A percentile compares a stretch with the other conserved stretches of the same genome.
Evolutionary conservation across 2,888 invertebrate species (phyloP).

Genomic region (Maniola hyperantus): DNA sequence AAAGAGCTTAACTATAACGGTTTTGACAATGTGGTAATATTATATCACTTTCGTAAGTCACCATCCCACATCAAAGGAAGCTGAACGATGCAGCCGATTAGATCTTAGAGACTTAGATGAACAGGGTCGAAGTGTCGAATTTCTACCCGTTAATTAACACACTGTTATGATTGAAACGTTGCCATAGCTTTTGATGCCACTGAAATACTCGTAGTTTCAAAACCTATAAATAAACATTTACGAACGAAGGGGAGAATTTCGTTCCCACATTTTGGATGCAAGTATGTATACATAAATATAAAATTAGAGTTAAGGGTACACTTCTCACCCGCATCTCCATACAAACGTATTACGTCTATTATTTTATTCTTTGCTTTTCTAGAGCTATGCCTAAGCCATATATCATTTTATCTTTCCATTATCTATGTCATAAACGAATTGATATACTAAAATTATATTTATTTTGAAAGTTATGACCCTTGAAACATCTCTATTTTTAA

Average conservation of each 20-base stretch:
- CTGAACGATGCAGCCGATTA: constrained; percentile 48
- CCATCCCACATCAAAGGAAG: constrained; percentile 57
- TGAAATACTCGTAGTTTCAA: constrained; percentile 33
- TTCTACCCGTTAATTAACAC: constrained; percentile 58
- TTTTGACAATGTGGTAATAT: constrained; percentile 43
- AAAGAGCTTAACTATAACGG: constrained; percentile 41
- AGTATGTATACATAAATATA: too few relatives aligned
- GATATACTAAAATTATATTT: too few relatives aligned
- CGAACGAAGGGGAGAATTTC: constrained; percentile 41
- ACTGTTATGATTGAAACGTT: constrained; percentile 63
- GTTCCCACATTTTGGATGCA: constrained; percentile 37
- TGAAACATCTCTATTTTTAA: too few relatives aligned
- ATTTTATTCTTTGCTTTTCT: too few relatives aligned
- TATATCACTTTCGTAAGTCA: constrained; percentile 54
- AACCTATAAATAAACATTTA: constrained; percentile 35
- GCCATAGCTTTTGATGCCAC: constrained; percentile 49
- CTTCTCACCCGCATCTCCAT: too few relatives aligned
- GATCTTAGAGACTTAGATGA: too few relatives aligned
- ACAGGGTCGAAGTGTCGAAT: constrained; percentile 47
- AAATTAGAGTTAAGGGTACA: constrained; percentile 24
- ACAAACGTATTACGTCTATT: too few relatives aligned
- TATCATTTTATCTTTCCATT: too few relatives aligned
- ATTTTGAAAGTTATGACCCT: too few relatives aligned
- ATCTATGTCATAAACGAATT: too few relatives aligned
- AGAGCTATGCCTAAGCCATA: too few relatives aligned